Evolutionary conservation across 2,113 vertebrate genomes (phyloP).

Genomic region (Egretta garzetta): DNA sequence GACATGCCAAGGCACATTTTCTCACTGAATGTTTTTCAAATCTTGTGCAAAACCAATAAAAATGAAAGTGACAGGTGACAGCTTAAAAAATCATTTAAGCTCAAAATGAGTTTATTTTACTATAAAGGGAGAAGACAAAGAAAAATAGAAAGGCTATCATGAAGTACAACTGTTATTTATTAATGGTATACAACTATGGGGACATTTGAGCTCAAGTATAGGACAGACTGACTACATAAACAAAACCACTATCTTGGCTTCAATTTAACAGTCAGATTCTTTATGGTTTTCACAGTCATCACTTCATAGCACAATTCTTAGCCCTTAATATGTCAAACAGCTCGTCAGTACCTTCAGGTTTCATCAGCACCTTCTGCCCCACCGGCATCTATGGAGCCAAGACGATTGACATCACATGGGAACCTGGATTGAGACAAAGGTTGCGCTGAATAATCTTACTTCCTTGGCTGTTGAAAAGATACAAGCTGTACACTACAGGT

Average conservation of each 20-base stretch:
- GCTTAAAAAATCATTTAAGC: neutral
- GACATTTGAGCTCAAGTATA: neutral
- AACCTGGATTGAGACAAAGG: neutral
- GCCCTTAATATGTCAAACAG: neutral
- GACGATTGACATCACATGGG: neutral
- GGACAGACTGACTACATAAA: neutral
- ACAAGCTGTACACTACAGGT: neutral
- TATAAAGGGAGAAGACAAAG: neutral
- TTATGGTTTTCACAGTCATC: neutral
- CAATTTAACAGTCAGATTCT: neutral
- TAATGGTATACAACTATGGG: neutral
- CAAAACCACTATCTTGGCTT: neutral
- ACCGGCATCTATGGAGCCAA: rapidly evolving
- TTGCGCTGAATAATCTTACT: neutral
- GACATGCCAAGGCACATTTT: neutral
- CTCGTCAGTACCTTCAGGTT: neutral
- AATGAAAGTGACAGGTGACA: neutral
- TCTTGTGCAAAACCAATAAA: neutral
- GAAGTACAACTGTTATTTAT: neutral
- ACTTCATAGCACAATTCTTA: neutral
- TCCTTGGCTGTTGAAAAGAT: neutral
- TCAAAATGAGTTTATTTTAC: neutral
- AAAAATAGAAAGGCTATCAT: neutral
- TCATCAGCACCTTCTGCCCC: neutral
- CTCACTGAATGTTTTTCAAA: neutral